Conservation (phyloP, 2,113 vertebrate species). For the Leucosticte australis region DNA sequence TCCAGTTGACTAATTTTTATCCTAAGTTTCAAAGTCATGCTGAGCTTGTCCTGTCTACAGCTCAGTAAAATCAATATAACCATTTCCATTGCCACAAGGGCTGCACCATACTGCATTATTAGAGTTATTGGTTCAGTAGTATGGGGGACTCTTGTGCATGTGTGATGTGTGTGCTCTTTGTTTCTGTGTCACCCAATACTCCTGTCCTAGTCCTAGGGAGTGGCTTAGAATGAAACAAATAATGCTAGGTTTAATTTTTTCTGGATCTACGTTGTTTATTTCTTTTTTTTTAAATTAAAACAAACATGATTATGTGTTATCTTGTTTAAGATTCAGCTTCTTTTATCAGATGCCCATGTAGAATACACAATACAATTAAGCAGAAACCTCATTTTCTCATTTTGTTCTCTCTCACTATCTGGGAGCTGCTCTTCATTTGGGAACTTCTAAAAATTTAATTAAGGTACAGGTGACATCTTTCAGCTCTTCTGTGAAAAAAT, state of each 20-base stretch:
- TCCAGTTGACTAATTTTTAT: not conserved
- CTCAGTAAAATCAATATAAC: not conserved
- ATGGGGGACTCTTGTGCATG: not conserved
- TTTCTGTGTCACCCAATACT: not conserved
- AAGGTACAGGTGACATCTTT: not conserved
- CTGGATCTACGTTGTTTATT: not conserved
- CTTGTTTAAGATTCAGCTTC: not conserved
- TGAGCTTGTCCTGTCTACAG: not conserved
- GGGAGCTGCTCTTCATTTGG: not conserved
- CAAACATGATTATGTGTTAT: not conserved
- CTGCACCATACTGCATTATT: not conserved
- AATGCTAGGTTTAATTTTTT: not conserved
- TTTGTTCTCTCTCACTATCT: not conserved
- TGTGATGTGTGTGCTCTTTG: not conserved
- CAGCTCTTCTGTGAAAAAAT: not conserved
- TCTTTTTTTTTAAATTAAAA: not conserved
- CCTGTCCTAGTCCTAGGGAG: not conserved
- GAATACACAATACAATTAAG: not conserved
- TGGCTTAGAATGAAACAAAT: not conserved
- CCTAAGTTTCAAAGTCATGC: not conserved
- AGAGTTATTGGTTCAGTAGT: not conserved
- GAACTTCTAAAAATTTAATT: constrained; percentile 33
- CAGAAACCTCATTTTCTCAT: not conserved
- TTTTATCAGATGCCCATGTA: not conserved
- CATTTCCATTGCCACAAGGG: not conserved